These are phyloP conservation scores for Cyaniris semiargus DNA, from an alignment of 2,888 invertebrate species.

Conservation along the genomic window DNA sequence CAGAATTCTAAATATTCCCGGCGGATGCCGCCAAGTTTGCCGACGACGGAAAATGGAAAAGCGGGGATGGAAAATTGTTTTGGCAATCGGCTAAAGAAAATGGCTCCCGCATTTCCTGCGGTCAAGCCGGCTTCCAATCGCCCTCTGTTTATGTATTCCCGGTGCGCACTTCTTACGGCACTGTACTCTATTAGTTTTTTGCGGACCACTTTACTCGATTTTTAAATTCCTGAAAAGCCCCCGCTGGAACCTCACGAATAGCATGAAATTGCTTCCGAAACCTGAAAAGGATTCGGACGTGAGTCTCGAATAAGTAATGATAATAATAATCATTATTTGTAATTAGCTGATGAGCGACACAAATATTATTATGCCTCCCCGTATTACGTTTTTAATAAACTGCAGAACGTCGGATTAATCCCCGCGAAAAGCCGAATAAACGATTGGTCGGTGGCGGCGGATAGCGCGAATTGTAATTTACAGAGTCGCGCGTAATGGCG, in stretches of 20 bases:
- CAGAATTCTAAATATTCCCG: slow-evolving; percentile 57
- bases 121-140: slow-evolving; percentile 70
- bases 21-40: slow-evolving; percentile 66
- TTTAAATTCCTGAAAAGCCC: slow-evolving; percentile 20
- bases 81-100: slow-evolving; percentile 69
- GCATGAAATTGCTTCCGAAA: neutral
- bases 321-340: neutral
- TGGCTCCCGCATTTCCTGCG: slow-evolving; percentile 76
- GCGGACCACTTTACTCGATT: slow-evolving; percentile 24
- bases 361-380: neutral
- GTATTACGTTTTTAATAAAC: slow-evolving; percentile 49
- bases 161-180: slow-evolving; percentile 49
- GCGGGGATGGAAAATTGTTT: slow-evolving; percentile 71
- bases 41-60: slow-evolving; percentile 69
- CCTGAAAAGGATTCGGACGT: neutral
- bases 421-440: slow-evolving; percentile 64
- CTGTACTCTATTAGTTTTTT: slow-evolving; percentile 36
- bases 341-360: neutral
- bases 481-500: slow-evolving; percentile 71
- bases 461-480: slow-evolving; percentile 74
- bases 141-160: slow-evolving; percentile 58
- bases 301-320: neutral
- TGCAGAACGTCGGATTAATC: slow-evolving; percentile 45
- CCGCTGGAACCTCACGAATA: neutral
- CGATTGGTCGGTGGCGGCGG: slow-evolving; percentile 61